Percentiles rank a stretch among this genome's conserved stretches.
Evolutionary conservation across 1,140 invertebrate species (phyloP).

Genomic region (Carposina sasakii): DNA sequence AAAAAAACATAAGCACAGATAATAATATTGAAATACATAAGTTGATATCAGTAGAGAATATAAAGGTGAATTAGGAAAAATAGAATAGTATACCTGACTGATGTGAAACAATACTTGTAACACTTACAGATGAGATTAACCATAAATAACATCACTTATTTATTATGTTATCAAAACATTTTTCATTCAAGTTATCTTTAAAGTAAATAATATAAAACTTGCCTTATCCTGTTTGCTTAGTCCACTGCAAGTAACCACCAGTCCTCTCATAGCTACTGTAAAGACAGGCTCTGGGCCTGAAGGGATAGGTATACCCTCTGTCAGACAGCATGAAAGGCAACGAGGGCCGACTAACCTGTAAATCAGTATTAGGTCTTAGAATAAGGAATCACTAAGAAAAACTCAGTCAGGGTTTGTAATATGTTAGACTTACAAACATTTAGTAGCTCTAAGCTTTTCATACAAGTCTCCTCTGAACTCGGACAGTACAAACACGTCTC

Average conservation of each 20-base stretch:
- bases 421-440: slow-evolving; percentile 78
- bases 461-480: slow-evolving; percentile 81
- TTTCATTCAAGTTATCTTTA: background rate
- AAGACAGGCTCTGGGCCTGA: slow-evolving; percentile 82
- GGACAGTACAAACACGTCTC: slow-evolving; percentile 83
- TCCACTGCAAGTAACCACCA: slow-evolving; percentile 83
- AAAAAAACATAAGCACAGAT: slow-evolving; percentile 22
- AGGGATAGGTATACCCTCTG: slow-evolving; percentile 82
- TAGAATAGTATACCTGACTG: background rate
- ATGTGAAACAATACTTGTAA: background rate
- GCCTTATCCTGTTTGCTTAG: slow-evolving; percentile 78
- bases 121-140: background rate
- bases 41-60: background rate
- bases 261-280: slow-evolving; percentile 85
- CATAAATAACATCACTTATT: background rate
- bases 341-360: slow-evolving; percentile 82
- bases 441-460: slow-evolving; percentile 76
- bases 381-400: too few relatives aligned
- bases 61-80: background rate
- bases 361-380: slow-evolving; percentile 18
- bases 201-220: slow-evolving; percentile 1
- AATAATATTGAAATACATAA: slow-evolving; percentile 1
- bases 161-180: background rate
- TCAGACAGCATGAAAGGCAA: slow-evolving; percentile 84
- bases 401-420: too few relatives aligned